Base-by-base conservation (phyloP, 2,113 vertebrate genomes). In the Marmota monax region DNA sequence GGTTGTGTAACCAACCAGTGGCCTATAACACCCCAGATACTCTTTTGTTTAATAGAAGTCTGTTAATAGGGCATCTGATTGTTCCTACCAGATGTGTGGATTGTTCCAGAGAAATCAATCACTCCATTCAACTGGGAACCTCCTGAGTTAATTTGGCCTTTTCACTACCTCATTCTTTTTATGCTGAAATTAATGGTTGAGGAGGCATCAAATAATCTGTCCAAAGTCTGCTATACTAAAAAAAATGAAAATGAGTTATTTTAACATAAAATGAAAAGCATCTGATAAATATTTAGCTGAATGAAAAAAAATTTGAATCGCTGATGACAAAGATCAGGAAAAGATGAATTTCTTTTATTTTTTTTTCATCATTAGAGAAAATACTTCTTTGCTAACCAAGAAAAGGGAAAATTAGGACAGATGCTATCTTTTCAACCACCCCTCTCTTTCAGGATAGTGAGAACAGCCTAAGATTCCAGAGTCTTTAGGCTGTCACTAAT, bases 21-120 rank as follows among this genome's bases (percentile, higher is more conserved):
- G 67, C 74, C 95, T 96, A 85, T 93, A 72, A 94, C 89, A 94
- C 20, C 53, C 32, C 53, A 63, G 84, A 92, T 77, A 69, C 48
- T 70, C 63, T 78, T 97, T 96, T 92, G 87, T 96, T 96, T 90
- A 87, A 87, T 84, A 95, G 4, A 45, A 78, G 67, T 85, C 86
- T 96, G 84, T 86, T 96, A 95, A 97, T 70, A 84, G 95, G 53
- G 76, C 65, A 63, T 94, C 92, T 90, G 48, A 92, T 89, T 74
- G 65, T 80, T 90, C 84, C 93, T 84, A 45, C 90, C 84, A 96
- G 90, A 90, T 95, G 88, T 92, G 70, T 79, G 79, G 48, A 96
- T 96, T 95, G 94, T 96, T 96, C 72, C 56, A 92, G 94, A 92
- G 94, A 96, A 96, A 94, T 95, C 94, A 96, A 92, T 97, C 90